Evolutionary conservation across 1,140 invertebrate species (phyloP).

Genomic region (Musca vetustissima): DNA sequence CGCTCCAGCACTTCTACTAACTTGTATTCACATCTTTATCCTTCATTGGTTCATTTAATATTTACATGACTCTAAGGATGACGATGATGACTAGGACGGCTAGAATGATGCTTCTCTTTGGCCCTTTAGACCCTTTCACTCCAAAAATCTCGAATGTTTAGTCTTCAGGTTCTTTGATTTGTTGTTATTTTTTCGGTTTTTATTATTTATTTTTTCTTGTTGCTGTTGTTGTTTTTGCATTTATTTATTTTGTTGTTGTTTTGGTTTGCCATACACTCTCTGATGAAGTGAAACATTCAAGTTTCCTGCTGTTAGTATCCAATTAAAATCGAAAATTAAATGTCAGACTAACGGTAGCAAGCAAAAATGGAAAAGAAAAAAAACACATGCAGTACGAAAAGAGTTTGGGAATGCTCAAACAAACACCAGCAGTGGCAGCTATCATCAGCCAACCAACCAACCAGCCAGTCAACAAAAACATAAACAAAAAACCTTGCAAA

Average conservation of each 20-base stretch:
- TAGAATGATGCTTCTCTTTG: too few species aligned
- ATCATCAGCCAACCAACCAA: too few species aligned
- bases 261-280: not conserved
- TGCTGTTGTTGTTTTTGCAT: not conserved
- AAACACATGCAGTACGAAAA: not conserved
- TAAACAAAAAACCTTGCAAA: too few species aligned
- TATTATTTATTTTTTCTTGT: constrained; percentile 7
- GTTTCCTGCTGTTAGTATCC: constrained; percentile 55
- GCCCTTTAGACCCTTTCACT: too few species aligned
- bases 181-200: constrained; percentile 8
- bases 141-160: not conserved
- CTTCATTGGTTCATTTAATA: constrained; percentile 20
- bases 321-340: constrained; percentile 41
- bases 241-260: constrained; percentile 24
- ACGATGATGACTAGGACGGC: too few species aligned
- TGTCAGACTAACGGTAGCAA: constrained; percentile 29
- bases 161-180: constrained; percentile 9
- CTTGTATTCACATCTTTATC: not conserved
- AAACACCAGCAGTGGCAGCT: not conserved
- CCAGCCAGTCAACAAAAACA: too few species aligned
- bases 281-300: constrained; percentile 26
- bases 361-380: too few species aligned
- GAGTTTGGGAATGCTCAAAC: constrained; percentile 17
- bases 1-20: too few species aligned
- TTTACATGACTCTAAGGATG: not conserved